Percentiles rank a stretch among this genome's conserved stretches.
These are phyloP conservation scores for Enhydra lutris DNA, from an alignment of 2,113 vertebrate species.

Conservation along the genomic window DNA sequence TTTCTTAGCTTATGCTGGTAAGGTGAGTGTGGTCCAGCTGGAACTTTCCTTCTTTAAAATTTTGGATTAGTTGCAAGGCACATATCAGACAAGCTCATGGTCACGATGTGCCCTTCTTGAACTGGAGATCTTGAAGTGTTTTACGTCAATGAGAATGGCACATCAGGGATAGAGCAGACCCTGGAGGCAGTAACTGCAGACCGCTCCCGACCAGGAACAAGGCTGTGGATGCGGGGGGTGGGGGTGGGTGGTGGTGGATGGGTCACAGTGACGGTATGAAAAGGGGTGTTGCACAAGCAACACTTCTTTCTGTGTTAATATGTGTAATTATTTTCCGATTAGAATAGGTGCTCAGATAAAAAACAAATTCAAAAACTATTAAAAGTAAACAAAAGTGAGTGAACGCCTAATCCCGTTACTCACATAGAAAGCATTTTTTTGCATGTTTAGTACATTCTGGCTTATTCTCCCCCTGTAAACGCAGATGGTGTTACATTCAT, in stretches of 20 bases:
- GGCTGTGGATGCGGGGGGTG: background rate
- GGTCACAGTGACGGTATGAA: background rate
- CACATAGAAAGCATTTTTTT: background rate
- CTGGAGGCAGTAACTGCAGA: background rate
- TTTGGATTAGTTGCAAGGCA: background rate
- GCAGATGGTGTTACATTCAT: background rate
- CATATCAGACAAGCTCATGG: background rate
- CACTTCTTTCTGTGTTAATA: background rate
- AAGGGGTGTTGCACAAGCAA: background rate
- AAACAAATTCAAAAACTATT: conserved; percentile 13
- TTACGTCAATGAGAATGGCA: background rate
- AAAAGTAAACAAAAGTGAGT: background rate
- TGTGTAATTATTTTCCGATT: background rate
- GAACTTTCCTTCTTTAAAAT: background rate
- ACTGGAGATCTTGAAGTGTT: background rate
- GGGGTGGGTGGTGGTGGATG: background rate
- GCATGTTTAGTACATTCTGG: background rate
- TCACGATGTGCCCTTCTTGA: background rate
- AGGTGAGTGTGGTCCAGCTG: background rate
- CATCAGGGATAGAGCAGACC: background rate
- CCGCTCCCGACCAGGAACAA: background rate
- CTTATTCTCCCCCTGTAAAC: background rate
- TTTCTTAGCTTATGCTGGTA: background rate
- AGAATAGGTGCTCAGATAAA: background rate
- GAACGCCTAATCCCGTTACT: background rate